phyloP scores from a whole-genome alignment of 2,888 invertebrate genomes.

The Rhorus exstirpatorius region DNA sequence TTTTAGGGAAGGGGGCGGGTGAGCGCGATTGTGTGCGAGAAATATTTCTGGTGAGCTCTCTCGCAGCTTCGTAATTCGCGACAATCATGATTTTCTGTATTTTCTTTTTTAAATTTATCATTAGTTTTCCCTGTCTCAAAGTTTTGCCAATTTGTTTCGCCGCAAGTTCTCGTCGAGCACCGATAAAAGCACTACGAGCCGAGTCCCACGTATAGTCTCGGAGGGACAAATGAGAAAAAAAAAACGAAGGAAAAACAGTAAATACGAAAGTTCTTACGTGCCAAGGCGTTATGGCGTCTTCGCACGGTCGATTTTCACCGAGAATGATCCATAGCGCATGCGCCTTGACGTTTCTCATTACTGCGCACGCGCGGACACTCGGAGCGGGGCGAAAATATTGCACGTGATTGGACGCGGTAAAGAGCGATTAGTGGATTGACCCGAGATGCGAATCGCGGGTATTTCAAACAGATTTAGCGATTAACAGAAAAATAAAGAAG shows the following conservation, averaged over 20 bases:
- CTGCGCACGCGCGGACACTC: not conserved
- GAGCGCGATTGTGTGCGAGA: slow-evolving; percentile 81
- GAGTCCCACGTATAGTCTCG: too few species aligned
- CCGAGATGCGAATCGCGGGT: too few species aligned
- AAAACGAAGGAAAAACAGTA: not conserved
- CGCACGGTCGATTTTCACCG: too few species aligned
- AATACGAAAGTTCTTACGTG: too few species aligned
- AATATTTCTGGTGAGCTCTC: slow-evolving; percentile 68
- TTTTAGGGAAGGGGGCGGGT: too few species aligned
- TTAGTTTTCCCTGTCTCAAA: slow-evolving; percentile 23
- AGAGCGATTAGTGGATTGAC: not conserved
- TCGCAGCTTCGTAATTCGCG: slow-evolving; percentile 41
- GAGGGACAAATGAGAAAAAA: not conserved
- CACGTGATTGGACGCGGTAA: not conserved
- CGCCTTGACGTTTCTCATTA: not conserved
- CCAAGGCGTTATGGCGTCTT: too few species aligned
- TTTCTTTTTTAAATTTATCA: slow-evolving; percentile 27
- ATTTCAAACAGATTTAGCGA: too few species aligned
- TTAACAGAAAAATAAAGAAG: slow-evolving; percentile 2
- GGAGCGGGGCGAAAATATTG: not conserved
- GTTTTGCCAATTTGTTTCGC: slow-evolving; percentile 8
- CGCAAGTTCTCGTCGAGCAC: not conserved
- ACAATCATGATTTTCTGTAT: slow-evolving; percentile 52
- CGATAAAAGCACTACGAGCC: not conserved
- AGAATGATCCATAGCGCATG: not conserved